Base-by-base conservation (phyloP, 2,888 invertebrate species). In the Kuschelorhynchus macadamiae region DNA sequence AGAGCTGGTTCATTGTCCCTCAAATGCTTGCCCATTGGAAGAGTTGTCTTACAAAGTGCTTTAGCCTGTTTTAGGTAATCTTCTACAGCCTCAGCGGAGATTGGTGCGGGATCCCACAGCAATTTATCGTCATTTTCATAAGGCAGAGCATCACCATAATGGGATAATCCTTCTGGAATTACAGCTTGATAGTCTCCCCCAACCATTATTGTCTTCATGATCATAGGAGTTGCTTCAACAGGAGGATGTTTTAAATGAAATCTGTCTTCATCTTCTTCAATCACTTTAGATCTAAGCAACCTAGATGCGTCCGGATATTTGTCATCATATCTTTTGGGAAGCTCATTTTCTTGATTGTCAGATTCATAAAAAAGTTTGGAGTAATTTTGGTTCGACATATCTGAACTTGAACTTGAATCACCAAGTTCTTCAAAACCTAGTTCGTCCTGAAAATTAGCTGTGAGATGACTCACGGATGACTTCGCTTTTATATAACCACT, bases 381-480 rank as follows among this genome's bases (percentile, higher is more conserved):
- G 17, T 73, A 73, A 46, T 69, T 71, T 46, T 71, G 74, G 56
- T 66, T 72, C 5, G 72, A 64, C 60, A 72, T 68, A 71, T 92
- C 91, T 76, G 93, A 93, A 74, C 95, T 95, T 81, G 96, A 85
- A 53, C 95, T 95, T 87, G 73, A 74, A 16, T 98, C 97, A 87
- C 97, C 97, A 85, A 97, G 97, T 85, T 97, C 97, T 82, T 97
- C 97, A 81, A 98, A 83, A 71, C 97, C 97, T 82, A 94, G 90
- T 82, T 97, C 97, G 86, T 97, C 97, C 84, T 97, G 97, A 85
- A 94, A 97, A 85, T 97, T 97, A 88, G 97, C 94, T 72, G 96
- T 93, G 88, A 97, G 50, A 20, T 62, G 62, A 11, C 57, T 65
- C 14, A 65, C 70, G 2, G 65, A 61, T 12, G 65, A 56, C 36